Base-by-base conservation (phyloP, 2,113 vertebrate genomes). In the Myotis brandtii region DNA sequence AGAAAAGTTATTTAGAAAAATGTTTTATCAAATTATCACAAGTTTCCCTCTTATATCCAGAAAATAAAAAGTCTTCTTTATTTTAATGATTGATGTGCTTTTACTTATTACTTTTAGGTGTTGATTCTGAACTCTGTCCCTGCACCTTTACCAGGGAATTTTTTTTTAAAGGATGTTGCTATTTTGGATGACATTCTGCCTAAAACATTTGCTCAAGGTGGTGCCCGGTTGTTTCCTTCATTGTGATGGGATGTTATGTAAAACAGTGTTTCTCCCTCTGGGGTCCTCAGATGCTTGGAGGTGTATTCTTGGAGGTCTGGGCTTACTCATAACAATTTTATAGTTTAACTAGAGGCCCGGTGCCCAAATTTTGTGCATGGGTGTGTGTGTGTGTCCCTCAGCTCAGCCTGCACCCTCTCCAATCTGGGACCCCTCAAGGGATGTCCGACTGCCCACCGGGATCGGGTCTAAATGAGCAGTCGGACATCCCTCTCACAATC, bases 51-150 rank as follows among this genome's bases (percentile, higher is more conserved):
- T 90, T 52, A 27, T 43, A 82, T 7, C 11, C 40, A 37, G 37
- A n/a, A 93, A 64, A 94, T 56, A 94, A 18, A 56, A 34, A 21
- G 9, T 83, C 43, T 69, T 89, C 48, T 77, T 88, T 94, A 82
- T 94, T 73, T 86, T 80, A 70, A 86, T 59, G 30, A 30, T 34
- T 40, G 9, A 92, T 30, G 83, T 83, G 40, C 37, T 93, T 48
- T 91, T 50, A 67, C 10, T 59, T 6, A 50, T 37, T 67, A 23
- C 8, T 54, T 77, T 18, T 46, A 69, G 5, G 2, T 64, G 6
- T 54, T 46, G 40, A 16, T 46, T 25, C 21, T 56, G 18, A 90
- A 40, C 25, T 86, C 40, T 11, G 27, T 37, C 40, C 32, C 13
- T 69, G 43, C 9, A 27, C 32, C 21, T 86, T 11, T 43, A 80